Evolutionary conservation across 2,113 vertebrate species (phyloP).

Genomic region (Nematolebias whitei): DNA sequence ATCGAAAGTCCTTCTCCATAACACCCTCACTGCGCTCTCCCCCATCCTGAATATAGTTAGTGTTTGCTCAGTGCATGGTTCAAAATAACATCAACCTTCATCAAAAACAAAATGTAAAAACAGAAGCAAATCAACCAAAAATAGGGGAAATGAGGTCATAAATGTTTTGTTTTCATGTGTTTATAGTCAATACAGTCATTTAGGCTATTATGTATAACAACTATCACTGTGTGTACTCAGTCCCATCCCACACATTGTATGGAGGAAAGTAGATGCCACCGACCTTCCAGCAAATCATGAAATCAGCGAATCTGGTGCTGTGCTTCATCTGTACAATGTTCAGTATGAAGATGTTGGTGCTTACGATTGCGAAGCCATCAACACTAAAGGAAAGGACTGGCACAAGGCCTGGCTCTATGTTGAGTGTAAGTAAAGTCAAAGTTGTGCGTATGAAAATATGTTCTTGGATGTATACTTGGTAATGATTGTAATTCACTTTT

Average conservation of each 20-base stretch:
- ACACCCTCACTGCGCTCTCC: no score
- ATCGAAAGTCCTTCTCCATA: no score
- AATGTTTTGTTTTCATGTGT: no score
- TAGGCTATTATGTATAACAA: no score
- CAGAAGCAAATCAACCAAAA: not conserved
- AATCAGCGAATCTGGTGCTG: constrained; percentile 90
- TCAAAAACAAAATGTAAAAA: not conserved
- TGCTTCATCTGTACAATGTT: constrained; percentile 93
- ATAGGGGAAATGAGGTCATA: no score
- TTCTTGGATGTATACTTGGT: not conserved
- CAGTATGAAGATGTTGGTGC: constrained; percentile 94
- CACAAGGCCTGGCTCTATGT: constrained; percentile 92
- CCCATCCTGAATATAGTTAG: no score
- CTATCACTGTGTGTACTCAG: constrained; percentile 63
- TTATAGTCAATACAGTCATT: no score
- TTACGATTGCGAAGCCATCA: constrained; percentile 96
- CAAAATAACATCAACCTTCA: not conserved
- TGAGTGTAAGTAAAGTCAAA: constrained; percentile 81
- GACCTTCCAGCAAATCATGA: constrained; percentile 91
- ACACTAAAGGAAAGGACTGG: constrained; percentile 93
- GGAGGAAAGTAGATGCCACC: constrained; percentile 89
- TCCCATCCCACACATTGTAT: constrained; percentile 93
- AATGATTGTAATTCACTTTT: constrained; percentile 15
- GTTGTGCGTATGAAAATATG: not conserved
- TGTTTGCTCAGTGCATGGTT: no score